Percentiles rank a stretch among this genome's conserved stretches.
Conservation (phyloP, 2,113 vertebrate species). For the Gyps fulvus region DNA sequence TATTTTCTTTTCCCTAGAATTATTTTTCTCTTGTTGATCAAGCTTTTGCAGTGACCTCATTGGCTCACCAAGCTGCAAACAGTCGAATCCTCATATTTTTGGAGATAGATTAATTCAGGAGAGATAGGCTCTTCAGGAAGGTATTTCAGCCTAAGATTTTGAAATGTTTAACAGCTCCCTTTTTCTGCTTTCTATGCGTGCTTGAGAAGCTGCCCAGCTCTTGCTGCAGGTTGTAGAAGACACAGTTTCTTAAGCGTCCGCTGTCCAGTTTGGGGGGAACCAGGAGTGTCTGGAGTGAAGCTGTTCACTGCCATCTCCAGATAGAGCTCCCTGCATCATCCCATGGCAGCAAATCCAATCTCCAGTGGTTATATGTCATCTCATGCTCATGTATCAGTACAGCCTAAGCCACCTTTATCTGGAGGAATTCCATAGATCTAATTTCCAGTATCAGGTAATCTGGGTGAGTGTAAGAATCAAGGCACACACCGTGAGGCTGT, state of each 20-base stretch:
- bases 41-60: background rate
- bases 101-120: background rate
- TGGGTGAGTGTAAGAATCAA: fast-evolving
- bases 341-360: background rate
- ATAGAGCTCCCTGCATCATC: fast-evolving
- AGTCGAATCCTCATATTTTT: fast-evolving
- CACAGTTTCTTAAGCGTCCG: fast-evolving
- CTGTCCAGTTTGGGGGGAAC: fast-evolving
- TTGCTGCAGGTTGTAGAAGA: background rate
- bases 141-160: background rate
- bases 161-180: background rate
- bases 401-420: fast-evolving
- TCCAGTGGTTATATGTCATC: fast-evolving
- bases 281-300: fast-evolving
- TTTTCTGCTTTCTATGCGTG: fast-evolving
- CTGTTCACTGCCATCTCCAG: background rate
- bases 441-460: fast-evolving
- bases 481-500: fast-evolving
- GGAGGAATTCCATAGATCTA: fast-evolving
- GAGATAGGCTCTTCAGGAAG: background rate
- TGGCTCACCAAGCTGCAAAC: background rate
- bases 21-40: background rate
- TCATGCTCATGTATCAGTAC: fast-evolving
- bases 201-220: background rate
- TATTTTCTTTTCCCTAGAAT: background rate